A percentile compares a stretch with the other conserved stretches of the same genome.
phyloP scores from a whole-genome alignment of 2,113 vertebrate genomes.

The Takifugu bimaculatus region DNA sequence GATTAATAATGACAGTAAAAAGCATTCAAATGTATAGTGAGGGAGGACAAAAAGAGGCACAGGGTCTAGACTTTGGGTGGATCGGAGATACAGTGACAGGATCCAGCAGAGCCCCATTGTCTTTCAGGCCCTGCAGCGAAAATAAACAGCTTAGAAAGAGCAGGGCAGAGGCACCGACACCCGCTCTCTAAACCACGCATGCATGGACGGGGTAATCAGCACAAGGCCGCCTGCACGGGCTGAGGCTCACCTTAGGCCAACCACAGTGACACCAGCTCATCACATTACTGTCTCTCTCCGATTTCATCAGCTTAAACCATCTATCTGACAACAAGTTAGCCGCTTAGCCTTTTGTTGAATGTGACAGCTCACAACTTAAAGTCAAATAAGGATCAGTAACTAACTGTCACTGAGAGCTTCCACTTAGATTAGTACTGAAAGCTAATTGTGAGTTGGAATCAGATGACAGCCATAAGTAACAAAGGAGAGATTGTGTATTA shows the following conservation, averaged over 20 bases:
- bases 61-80: constrained; percentile 59
- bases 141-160: constrained; percentile 72
- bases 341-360: constrained; percentile 41
- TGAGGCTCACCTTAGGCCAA: constrained; percentile 63
- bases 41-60: constrained; percentile 53
- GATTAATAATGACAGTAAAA: constrained; percentile 41
- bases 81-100: constrained; percentile 65
- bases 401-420: constrained; percentile 10
- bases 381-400: constrained; percentile 35
- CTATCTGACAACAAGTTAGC: constrained; percentile 53
- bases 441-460: background rate
- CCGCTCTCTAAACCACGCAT: constrained; percentile 26
- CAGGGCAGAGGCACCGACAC: constrained; percentile 42
- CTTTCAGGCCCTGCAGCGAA: constrained; percentile 67
- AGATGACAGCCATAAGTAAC: background rate
- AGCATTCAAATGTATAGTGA: background rate
- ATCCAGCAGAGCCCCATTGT: constrained; percentile 61
- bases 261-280: constrained; percentile 58
- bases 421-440: background rate
- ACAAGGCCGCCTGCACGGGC: constrained; percentile 52
- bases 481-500: constrained; percentile 1
- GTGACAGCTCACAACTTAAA: constrained; percentile 32
- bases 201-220: constrained; percentile 47
- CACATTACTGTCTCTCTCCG: constrained; percentile 65
- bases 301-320: constrained; percentile 62